Percentiles rank a stretch among this genome's conserved stretches.
phyloP scores from a whole-genome alignment of 2,113 vertebrate genomes.

The Campylorhamphus procurvoides region DNA sequence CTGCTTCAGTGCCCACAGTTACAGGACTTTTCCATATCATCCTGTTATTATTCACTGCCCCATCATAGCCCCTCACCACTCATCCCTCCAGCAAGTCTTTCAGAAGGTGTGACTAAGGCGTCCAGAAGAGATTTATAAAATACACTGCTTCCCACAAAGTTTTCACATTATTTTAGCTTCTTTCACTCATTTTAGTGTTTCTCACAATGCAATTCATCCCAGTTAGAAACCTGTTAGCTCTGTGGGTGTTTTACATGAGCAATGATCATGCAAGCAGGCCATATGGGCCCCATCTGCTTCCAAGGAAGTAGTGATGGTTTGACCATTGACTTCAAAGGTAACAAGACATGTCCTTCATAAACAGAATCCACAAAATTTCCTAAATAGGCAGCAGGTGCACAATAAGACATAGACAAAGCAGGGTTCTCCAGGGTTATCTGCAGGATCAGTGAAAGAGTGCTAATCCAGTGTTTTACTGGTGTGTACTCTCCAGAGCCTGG shows the following conservation, averaged over 20 bases:
- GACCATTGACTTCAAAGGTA: constrained; percentile 50
- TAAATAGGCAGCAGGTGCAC: not conserved
- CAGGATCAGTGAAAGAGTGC: not conserved
- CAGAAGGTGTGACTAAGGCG: not conserved
- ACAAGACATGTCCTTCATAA: not conserved
- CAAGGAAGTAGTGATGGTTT: not conserved
- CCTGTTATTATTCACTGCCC: not conserved
- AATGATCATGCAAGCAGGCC: constrained; percentile 38
- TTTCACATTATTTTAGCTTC: not conserved
- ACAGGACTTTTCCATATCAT: not conserved
- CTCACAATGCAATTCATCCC: constrained; percentile 3
- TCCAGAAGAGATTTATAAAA: not conserved
- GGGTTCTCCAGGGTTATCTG: not conserved
- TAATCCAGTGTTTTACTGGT: not conserved
- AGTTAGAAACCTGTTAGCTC: constrained; percentile 45
- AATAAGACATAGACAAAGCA: not conserved
- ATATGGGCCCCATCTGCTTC: constrained; percentile 56
- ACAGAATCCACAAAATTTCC: not conserved
- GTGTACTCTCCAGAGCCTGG: not conserved
- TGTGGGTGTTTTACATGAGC: constrained; percentile 33
- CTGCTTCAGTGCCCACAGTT: not conserved
- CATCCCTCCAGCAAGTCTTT: not conserved
- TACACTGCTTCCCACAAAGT: not conserved
- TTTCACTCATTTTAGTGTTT: not conserved
- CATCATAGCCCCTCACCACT: not conserved